Conservation (phyloP, 2,888 invertebrate genomes). For the Ectobius pallidus region DNA sequence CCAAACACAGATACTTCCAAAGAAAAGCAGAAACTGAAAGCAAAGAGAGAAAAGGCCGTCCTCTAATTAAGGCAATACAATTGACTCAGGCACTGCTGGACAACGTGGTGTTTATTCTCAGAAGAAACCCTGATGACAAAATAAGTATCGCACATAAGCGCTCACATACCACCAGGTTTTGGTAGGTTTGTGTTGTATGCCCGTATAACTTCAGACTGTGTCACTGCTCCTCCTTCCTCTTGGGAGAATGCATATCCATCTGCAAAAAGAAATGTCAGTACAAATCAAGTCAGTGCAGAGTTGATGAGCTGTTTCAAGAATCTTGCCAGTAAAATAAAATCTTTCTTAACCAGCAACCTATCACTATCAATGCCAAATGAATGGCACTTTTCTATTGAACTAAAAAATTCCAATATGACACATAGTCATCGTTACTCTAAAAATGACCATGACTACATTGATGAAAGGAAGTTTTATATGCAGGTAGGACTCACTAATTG, state of each 20-base stretch:
- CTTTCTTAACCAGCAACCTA: too few species aligned
- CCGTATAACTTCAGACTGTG: constrained; percentile 93
- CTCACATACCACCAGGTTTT: constrained; percentile 75
- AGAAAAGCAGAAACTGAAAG: neutral
- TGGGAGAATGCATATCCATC: constrained; percentile 99
- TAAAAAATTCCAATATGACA: too few species aligned
- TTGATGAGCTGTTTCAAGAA: too few species aligned
- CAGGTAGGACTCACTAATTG: too few species aligned
- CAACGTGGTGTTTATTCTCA: neutral
- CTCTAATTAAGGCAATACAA: neutral
- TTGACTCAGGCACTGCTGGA: constrained; percentile 25
- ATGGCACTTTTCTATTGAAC: too few species aligned
- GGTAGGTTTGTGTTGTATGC: constrained; percentile 94
- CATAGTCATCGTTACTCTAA: too few species aligned
- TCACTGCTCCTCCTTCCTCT: constrained; percentile 96
- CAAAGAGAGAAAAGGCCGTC: neutral
- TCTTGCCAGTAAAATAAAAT: too few species aligned
- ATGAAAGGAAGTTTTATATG: too few species aligned
- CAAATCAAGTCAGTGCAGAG: too few species aligned
- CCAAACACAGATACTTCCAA: too few species aligned
- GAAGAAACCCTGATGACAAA: neutral
- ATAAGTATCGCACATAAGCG: neutral
- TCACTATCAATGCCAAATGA: too few species aligned
- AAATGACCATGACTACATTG: too few species aligned
- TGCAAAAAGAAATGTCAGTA: constrained; percentile 57